Evolutionary conservation across 1,140 invertebrate genomes (phyloP).

Genomic region (Drosophila seguyi): DNA sequence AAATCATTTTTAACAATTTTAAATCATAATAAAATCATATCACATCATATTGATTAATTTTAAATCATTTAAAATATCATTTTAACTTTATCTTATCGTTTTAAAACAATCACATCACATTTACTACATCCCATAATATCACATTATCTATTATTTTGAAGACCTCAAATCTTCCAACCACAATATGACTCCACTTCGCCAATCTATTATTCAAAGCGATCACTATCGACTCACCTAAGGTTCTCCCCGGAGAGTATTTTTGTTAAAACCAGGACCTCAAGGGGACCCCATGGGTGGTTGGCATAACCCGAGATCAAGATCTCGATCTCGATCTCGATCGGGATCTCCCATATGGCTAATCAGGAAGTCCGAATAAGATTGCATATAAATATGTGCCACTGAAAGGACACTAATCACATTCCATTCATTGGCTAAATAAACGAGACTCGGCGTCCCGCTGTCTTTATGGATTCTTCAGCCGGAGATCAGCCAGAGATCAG

Average conservation of each 20-base stretch:
- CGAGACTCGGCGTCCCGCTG: slow-evolving; percentile 29
- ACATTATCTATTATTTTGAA: not conserved
- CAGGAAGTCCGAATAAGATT: slow-evolving; percentile 2
- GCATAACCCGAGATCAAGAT: slow-evolving; percentile 27
- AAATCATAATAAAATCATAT: too few species aligned
- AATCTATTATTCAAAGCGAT: not conserved
- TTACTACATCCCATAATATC: not conserved
- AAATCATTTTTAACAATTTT: too few species aligned
- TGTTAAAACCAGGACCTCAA: slow-evolving; percentile 4
- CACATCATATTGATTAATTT: too few species aligned
- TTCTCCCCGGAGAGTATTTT: slow-evolving; percentile 12
- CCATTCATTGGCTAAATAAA: slow-evolving; percentile 33
- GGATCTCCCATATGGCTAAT: slow-evolving; percentile 1
- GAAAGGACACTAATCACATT: slow-evolving; percentile 45
- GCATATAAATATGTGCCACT: slow-evolving; percentile 10
- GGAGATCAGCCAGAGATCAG: slow-evolving; percentile 50
- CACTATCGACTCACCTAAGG: not conserved
- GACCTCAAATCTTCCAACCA: not conserved
- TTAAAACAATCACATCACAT: not conserved
- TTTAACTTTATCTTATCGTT: not conserved
- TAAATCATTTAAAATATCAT: too few species aligned
- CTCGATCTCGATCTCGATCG: not conserved
- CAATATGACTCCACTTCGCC: not conserved
- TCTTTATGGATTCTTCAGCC: slow-evolving; percentile 31
- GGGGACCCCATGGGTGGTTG: slow-evolving; percentile 33